Conservation (phyloP, 2,888 invertebrate genomes). For the Amiota minor region DNA sequence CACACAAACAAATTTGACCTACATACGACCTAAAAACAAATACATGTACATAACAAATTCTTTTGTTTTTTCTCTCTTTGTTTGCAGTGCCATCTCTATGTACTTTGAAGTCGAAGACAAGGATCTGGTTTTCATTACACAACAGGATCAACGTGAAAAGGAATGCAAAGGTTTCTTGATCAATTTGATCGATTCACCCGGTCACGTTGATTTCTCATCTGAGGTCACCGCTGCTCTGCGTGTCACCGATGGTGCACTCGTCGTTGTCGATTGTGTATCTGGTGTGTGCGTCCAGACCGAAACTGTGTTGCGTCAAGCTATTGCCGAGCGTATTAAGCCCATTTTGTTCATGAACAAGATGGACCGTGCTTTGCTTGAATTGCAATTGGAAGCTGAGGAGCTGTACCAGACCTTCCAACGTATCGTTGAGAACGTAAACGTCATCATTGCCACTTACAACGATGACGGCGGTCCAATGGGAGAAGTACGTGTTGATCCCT, state of each 20-base stretch:
- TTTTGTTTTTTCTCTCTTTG: background rate
- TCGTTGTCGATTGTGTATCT: constrained; percentile 99
- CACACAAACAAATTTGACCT: background rate
- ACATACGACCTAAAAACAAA: too few species aligned
- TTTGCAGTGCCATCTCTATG: constrained; percentile 98
- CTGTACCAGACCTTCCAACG: constrained; percentile 99
- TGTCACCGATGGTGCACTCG: constrained; percentile 99
- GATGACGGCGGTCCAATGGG: constrained; percentile 99
- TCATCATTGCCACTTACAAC: constrained; percentile 99
- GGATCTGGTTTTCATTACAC: constrained; percentile 94
- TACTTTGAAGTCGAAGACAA: constrained; percentile 97
- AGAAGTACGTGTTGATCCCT: constrained; percentile 97
- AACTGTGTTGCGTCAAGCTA: constrained; percentile 98
- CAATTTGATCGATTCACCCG: constrained; percentile 99
- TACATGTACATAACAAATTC: too few species aligned
- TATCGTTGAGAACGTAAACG: constrained; percentile 99
- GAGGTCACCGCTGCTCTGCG: constrained; percentile 99
- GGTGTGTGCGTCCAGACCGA: constrained; percentile 99
- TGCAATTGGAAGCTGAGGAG: constrained; percentile 97
- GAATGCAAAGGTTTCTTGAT: constrained; percentile 97
- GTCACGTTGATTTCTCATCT: constrained; percentile 99
- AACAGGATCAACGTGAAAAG: constrained; percentile 92
- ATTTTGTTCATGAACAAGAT: constrained; percentile 99
- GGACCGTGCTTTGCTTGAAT: constrained; percentile 98
- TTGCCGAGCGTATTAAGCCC: constrained; percentile 99